A percentile compares a stretch with the other conserved stretches of the same genome.
Evolutionary conservation across 1,140 invertebrate species (phyloP).

Genomic region (Colletes latitarsis): DNA sequence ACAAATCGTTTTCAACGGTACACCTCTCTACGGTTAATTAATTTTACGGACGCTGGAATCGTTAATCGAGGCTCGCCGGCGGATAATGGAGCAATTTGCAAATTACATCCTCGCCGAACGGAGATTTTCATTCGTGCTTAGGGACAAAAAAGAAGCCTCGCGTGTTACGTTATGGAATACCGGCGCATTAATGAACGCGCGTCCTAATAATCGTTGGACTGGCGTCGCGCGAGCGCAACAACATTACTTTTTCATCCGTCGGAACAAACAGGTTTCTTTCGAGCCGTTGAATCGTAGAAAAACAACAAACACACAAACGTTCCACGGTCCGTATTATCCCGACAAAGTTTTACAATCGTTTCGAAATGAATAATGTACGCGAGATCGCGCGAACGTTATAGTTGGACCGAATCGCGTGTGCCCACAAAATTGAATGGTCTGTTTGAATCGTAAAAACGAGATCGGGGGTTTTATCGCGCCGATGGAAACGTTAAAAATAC

Average conservation of each 20-base stretch:
- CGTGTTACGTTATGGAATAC: neutral
- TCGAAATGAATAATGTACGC: slow-evolving; percentile 19
- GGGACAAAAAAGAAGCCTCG: neutral
- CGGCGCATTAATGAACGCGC: slow-evolving; percentile 45
- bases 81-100: slow-evolving; percentile 52
- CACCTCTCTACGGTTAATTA: slow-evolving; percentile 58
- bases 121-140: slow-evolving; percentile 35
- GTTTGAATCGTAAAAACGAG: slow-evolving; percentile 23
- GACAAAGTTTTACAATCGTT: neutral
- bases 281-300: slow-evolving; percentile 12
- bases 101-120: slow-evolving; percentile 17
- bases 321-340: slow-evolving; percentile 27
- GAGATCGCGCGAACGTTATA: neutral
- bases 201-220: slow-evolving; percentile 59
- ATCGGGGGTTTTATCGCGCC: neutral
- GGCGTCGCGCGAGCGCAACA: slow-evolving; percentile 26
- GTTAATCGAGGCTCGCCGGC: slow-evolving; percentile 26
- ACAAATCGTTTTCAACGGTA: slow-evolving; percentile 54
- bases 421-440: slow-evolving; percentile 13
- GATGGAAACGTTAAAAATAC: too few relatives aligned
- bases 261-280: neutral
- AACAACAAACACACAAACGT: slow-evolving; percentile 12
- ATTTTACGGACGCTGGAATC: slow-evolving; percentile 41
- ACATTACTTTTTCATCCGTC: neutral
- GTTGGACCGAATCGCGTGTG: slow-evolving; percentile 28